phyloP scores from a whole-genome alignment of 2,888 invertebrate genomes.

The Smittia sp. region DNA sequence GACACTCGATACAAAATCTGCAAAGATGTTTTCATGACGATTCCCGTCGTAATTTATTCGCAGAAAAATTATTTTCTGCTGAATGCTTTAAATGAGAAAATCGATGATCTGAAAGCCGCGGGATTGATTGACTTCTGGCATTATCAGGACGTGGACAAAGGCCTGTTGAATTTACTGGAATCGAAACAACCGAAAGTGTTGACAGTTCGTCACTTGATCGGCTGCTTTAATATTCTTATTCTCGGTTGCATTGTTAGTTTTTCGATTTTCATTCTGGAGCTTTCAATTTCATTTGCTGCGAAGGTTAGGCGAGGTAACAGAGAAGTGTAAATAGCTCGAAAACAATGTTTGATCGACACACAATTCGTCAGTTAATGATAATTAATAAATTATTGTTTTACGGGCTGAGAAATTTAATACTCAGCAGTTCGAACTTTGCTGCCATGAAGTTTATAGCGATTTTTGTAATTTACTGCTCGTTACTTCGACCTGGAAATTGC shows the following conservation, averaged over 20 bases:
- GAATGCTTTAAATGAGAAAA: background rate
- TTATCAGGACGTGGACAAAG: background rate
- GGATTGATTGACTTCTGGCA: conserved; percentile 30
- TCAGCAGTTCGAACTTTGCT: too few relatives aligned
- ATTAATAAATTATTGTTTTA: too few relatives aligned
- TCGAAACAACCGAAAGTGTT: background rate
- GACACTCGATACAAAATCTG: background rate
- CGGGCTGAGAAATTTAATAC: too few relatives aligned
- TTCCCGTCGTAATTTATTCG: conserved; percentile 2
- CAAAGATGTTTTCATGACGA: background rate
- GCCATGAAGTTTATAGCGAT: too few relatives aligned
- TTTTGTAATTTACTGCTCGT: too few relatives aligned
- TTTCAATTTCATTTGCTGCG: too few relatives aligned
- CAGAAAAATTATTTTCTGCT: background rate
- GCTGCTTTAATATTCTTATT: background rate
- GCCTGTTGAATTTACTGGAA: background rate
- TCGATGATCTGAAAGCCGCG: background rate
- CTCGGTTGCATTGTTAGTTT: background rate
- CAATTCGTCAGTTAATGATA: too few relatives aligned
- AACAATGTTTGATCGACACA: too few relatives aligned
- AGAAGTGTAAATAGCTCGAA: too few relatives aligned
- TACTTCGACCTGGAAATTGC: too few relatives aligned
- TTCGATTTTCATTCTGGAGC: background rate
- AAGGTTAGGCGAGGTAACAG: too few relatives aligned
- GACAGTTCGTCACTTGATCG: background rate